These are phyloP conservation scores for Ephestia elutella DNA, from an alignment of 1,140 invertebrate species.

Conservation along the genomic window DNA sequence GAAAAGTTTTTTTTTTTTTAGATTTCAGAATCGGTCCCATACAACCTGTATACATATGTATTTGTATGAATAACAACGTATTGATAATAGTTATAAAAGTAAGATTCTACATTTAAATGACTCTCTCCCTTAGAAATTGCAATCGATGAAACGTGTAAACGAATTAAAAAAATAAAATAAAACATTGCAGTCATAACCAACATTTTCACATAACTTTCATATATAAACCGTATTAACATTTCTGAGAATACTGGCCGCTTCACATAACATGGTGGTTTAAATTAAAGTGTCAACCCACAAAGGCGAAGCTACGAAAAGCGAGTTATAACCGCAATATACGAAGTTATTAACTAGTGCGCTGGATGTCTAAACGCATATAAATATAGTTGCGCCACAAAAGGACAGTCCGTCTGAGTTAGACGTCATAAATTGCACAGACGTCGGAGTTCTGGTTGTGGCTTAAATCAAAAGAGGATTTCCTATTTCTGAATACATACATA, in stretches of 20 bases:
- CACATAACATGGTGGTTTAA: background rate
- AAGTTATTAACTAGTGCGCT: background rate
- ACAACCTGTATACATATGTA: too few species aligned
- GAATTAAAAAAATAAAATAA: too few species aligned
- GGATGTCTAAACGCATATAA: constrained; percentile 4
- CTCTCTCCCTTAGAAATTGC: too few species aligned
- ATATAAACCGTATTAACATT: background rate
- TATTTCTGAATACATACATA: too few species aligned
- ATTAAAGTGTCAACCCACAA: constrained; percentile 3
- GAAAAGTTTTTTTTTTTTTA: too few species aligned
- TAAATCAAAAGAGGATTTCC: background rate
- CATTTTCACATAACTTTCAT: background rate
- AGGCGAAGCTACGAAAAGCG: background rate
- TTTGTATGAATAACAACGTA: too few species aligned
- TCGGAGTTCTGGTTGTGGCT: constrained; percentile 17
- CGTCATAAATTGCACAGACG: constrained; percentile 34
- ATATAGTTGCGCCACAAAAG: constrained; percentile 27
- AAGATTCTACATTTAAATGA: too few species aligned
- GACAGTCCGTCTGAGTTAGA: constrained; percentile 34
- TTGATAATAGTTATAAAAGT: too few species aligned
- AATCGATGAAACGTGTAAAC: too few species aligned
- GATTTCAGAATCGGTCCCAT: too few species aligned
- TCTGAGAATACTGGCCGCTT: background rate
- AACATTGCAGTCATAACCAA: too few species aligned
- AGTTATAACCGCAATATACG: background rate